These are phyloP conservation scores for Xiphias gladius DNA, from an alignment of 2,113 vertebrate genomes.

Conservation along the genomic window DNA sequence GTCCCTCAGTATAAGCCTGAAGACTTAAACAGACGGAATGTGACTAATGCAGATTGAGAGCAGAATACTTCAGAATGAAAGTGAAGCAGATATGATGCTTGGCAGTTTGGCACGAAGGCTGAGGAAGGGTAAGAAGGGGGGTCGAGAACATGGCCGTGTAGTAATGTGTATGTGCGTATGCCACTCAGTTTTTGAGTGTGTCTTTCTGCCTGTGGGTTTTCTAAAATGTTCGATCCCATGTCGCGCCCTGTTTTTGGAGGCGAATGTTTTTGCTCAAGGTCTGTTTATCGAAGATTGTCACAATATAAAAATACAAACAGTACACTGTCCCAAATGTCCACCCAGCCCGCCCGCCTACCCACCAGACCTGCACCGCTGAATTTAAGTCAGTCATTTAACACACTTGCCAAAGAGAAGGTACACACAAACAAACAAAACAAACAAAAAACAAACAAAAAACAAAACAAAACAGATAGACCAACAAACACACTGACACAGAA, in stretches of 20 bases:
- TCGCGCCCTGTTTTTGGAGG: constrained; percentile 32
- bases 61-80: constrained; percentile 46
- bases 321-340: too few relatives aligned
- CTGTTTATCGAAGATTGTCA: too few relatives aligned
- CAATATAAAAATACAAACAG: too few relatives aligned
- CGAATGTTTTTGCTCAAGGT: not conserved
- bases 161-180: constrained; percentile 23
- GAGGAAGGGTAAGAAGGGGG: constrained; percentile 14
- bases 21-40: constrained; percentile 37
- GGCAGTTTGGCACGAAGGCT: constrained; percentile 37
- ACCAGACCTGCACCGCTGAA: too few relatives aligned
- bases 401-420: constrained; percentile 5
- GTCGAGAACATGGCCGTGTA: not conserved
- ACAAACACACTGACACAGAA: constrained; percentile 22
- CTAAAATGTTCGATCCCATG: constrained; percentile 27
- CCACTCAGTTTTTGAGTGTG: not conserved
- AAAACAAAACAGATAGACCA: too few relatives aligned
- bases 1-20: constrained; percentile 11
- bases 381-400: too few relatives aligned
- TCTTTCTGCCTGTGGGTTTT: constrained; percentile 21
- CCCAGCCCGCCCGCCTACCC: too few relatives aligned
- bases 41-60: constrained; percentile 54
- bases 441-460: not conserved
- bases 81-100: constrained; percentile 47
- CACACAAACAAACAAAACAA: not conserved